phyloP scores from a whole-genome alignment of 2,113 vertebrate genomes.

The Tapirus terrestris region DNA sequence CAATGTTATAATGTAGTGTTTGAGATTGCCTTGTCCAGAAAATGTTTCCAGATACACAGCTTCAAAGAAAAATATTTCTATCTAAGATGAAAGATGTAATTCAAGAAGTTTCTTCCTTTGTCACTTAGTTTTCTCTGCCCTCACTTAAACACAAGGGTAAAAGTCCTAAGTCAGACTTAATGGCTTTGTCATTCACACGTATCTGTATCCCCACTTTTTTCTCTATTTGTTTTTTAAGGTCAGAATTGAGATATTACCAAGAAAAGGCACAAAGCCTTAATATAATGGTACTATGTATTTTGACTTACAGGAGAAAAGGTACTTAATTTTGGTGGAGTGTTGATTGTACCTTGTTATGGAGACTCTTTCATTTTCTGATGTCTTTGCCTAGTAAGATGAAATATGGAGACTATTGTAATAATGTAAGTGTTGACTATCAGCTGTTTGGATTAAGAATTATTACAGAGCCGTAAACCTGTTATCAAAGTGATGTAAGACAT shows the following conservation, averaged over 20 bases:
- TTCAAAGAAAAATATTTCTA: constrained; percentile 40
- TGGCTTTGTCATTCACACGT: constrained; percentile 76
- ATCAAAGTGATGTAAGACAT: constrained; percentile 65
- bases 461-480: constrained; percentile 59
- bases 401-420: constrained; percentile 43
- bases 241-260: constrained; percentile 79
- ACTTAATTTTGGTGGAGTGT: constrained; percentile 73
- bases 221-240: constrained; percentile 58
- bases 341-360: constrained; percentile 69
- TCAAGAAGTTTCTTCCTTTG: constrained; percentile 4
- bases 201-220: constrained; percentile 72
- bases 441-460: constrained; percentile 68
- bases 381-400: constrained; percentile 67
- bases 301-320: constrained; percentile 75
- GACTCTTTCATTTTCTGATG: constrained; percentile 80
- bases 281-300: constrained; percentile 59
- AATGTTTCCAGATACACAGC: constrained; percentile 5
- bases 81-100: constrained; percentile 16
- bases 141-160: constrained; percentile 56
- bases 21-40: neutral
- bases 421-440: constrained; percentile 56
- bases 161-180: constrained; percentile 49
- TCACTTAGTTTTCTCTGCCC: neutral
- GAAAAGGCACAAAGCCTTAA: constrained; percentile 76
- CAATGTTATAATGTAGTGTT: neutral